These are phyloP conservation scores for Eumerus sabulonum DNA, from an alignment of 2,888 invertebrate species.

Conservation along the genomic window DNA sequence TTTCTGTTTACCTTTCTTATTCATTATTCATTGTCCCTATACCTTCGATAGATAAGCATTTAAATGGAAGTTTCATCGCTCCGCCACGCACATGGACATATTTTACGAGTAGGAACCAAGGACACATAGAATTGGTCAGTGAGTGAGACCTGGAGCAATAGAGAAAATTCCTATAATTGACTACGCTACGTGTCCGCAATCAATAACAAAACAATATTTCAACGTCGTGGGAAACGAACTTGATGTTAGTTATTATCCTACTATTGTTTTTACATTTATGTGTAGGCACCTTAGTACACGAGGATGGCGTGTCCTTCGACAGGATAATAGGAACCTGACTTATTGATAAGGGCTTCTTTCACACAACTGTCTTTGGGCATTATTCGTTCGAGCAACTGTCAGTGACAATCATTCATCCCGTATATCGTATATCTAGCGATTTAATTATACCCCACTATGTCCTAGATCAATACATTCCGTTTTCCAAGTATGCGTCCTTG, in stretches of 20 bases:
- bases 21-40: slow-evolving; percentile 55
- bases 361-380: too few relatives aligned
- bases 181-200: slow-evolving; percentile 28
- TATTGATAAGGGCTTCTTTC: too few relatives aligned
- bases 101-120: not conserved
- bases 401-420: too few relatives aligned
- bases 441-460: too few relatives aligned
- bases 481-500: too few relatives aligned
- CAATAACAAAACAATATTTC: slow-evolving; percentile 29
- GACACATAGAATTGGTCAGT: not conserved
- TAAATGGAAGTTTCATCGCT: slow-evolving; percentile 65
- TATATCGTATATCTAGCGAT: too few relatives aligned
- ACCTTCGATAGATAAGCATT: slow-evolving; percentile 57
- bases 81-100: slow-evolving; percentile 35
- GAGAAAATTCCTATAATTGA: slow-evolving; percentile 1
- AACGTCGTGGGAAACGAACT: slow-evolving; percentile 29
- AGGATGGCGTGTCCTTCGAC: not conserved
- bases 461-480: too few relatives aligned
- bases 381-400: too few relatives aligned
- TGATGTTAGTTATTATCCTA: slow-evolving; percentile 27
- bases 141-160: slow-evolving; percentile 2
- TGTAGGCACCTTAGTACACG: not conserved
- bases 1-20: slow-evolving; percentile 33
- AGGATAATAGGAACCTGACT: too few relatives aligned
- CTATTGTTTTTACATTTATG: slow-evolving; percentile 9